Conservation (phyloP, 1,140 invertebrate species). For the Medauroidea extradentata region DNA sequence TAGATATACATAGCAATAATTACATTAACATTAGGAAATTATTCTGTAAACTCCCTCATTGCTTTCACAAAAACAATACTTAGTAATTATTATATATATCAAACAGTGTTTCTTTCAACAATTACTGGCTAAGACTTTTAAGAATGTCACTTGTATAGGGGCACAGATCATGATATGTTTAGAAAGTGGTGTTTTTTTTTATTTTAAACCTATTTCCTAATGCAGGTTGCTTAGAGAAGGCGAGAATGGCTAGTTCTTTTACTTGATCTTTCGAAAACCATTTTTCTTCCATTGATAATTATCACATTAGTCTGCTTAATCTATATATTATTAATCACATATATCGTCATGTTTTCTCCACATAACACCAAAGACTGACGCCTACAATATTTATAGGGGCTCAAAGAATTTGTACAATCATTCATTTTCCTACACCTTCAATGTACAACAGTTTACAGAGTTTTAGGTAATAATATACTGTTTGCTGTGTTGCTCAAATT, state of each 20-base stretch:
- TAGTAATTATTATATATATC: slow-evolving; percentile 39
- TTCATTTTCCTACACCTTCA: no score
- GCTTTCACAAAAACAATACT: slow-evolving; percentile 7
- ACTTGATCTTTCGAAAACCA: slow-evolving; percentile 19
- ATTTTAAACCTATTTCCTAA: slow-evolving; percentile 41
- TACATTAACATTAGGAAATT: slow-evolving; percentile 8
- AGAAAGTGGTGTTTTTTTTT: slow-evolving; percentile 42
- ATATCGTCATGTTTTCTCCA: no score
- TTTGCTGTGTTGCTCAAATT: no score
- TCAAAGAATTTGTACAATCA: no score
- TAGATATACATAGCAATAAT: slow-evolving; percentile 15
- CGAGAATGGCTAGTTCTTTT: slow-evolving; percentile 42
- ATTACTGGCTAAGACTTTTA: slow-evolving; percentile 43
- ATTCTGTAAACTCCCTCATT: slow-evolving; percentile 6
- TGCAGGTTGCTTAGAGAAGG: slow-evolving; percentile 40
- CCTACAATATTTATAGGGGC: no score
- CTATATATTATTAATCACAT: background rate
- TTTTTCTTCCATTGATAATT: slow-evolving; percentile 36
- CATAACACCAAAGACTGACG: no score
- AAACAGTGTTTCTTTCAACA: slow-evolving; percentile 39
- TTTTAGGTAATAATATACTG: no score
- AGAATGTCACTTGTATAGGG: slow-evolving; percentile 47
- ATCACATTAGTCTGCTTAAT: slow-evolving; percentile 35
- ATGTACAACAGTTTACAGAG: no score
- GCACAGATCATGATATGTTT: slow-evolving; percentile 49